A percentile compares a stretch with the other conserved stretches of the same genome.
Conservation (phyloP, 2,888 invertebrate genomes). For the Mystacides longicornis region DNA sequence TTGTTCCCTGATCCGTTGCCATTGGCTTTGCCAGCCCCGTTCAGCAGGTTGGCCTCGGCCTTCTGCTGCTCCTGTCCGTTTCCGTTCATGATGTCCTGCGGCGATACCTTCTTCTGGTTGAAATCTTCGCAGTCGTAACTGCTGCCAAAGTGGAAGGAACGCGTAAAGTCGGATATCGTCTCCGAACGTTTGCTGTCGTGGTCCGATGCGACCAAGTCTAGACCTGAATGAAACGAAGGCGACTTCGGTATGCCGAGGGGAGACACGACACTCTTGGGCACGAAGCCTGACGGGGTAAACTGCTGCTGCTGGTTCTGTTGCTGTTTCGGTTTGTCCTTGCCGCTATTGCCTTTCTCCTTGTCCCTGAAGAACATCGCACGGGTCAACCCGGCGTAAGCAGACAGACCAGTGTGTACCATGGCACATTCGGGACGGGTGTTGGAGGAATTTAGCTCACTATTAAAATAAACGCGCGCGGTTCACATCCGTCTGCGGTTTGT, state of each 20-base stretch:
- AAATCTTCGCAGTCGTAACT: constrained; percentile 31
- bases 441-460: not conserved
- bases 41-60: constrained; percentile 33
- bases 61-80: constrained; percentile 28
- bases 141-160: constrained; percentile 46
- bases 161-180: constrained; percentile 43
- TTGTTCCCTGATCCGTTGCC: constrained; percentile 33
- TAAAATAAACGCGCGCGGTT: no score
- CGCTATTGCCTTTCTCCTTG: constrained; percentile 27
- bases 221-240: constrained; percentile 80
- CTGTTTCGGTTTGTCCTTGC: constrained; percentile 28
- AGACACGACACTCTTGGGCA: constrained; percentile 45
- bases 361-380: constrained; percentile 41
- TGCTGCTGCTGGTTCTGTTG: constrained; percentile 35
- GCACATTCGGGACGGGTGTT: constrained; percentile 47
- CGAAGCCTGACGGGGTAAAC: constrained; percentile 39
- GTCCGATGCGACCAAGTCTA: constrained; percentile 69
- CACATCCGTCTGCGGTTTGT: no score
- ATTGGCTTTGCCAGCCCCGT: constrained; percentile 30
- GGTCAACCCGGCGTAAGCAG: constrained; percentile 45
- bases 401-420: constrained; percentile 52
- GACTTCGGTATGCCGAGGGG: constrained; percentile 76
- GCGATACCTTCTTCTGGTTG: constrained; percentile 7
- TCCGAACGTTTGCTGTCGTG: constrained; percentile 40
- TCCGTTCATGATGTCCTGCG: constrained; percentile 14